phyloP scores from a whole-genome alignment of 2,113 vertebrate genomes.

The Eretmochelys imbricata region DNA sequence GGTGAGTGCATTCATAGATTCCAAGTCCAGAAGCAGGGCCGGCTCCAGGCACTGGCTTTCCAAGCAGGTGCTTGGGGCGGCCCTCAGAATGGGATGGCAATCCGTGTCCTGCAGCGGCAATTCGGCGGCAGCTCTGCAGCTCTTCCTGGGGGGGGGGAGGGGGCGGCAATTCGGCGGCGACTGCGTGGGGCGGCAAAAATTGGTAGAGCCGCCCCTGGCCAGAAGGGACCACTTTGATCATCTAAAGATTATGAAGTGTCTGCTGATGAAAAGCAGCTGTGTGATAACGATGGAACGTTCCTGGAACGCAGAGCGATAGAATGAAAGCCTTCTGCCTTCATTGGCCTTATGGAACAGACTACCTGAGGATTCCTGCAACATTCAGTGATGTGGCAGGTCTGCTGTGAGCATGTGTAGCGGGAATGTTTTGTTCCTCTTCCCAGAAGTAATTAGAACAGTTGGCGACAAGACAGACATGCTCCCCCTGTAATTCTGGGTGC shows the following conservation, averaged over 20 bases:
- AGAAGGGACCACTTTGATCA: not conserved
- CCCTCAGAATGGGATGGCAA: too few species aligned
- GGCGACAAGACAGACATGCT: not conserved
- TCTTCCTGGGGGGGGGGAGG: too few species aligned
- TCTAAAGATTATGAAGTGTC: not conserved
- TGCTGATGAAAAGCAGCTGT: not conserved
- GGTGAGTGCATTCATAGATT: not conserved
- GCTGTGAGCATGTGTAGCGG: accelerated
- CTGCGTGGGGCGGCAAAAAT: too few species aligned
- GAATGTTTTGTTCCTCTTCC: not conserved
- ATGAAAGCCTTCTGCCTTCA: not conserved
- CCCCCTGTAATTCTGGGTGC: not conserved
- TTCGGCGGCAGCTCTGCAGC: too few species aligned
- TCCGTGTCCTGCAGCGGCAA: too few species aligned
- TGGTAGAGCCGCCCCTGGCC: too few species aligned
- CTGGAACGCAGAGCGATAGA: not conserved
- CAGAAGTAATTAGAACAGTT: not conserved
- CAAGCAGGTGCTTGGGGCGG: too few species aligned
- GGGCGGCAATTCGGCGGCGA: too few species aligned
- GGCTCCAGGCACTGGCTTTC: too few species aligned
- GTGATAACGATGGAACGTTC: not conserved
- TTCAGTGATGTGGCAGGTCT: accelerated
- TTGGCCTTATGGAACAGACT: not conserved
- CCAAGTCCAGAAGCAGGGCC: not conserved
- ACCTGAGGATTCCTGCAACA: accelerated